Conservation (phyloP, 2,113 vertebrate genomes). For the Tautogolabrus adspersus region DNA sequence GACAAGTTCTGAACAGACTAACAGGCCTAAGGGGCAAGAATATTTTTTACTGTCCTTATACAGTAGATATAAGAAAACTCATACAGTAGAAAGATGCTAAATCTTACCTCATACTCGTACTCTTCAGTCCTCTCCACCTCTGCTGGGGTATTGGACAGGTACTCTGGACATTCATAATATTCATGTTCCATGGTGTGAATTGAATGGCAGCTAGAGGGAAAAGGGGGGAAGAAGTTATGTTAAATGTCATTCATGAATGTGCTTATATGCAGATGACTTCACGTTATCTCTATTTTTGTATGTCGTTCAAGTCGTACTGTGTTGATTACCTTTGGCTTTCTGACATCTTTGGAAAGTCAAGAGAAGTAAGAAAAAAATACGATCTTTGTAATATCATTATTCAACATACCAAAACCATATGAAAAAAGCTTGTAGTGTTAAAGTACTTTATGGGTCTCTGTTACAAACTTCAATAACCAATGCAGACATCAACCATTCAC, state of each 20-base stretch:
- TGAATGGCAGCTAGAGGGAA: conserved; percentile 90
- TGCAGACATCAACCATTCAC: conserved; percentile 8
- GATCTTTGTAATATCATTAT: neutral
- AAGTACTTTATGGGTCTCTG: neutral
- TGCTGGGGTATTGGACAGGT: conserved; percentile 88
- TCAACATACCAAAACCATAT: neutral
- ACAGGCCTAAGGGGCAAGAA: neutral
- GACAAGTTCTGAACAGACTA: neutral
- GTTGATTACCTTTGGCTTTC: neutral
- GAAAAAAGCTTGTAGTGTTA: neutral
- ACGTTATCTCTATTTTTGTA: neutral
- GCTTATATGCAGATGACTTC: neutral
- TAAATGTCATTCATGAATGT: neutral
- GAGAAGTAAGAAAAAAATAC: neutral
- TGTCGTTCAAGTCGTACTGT: neutral
- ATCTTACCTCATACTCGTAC: conserved; percentile 94
- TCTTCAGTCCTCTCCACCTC: conserved; percentile 91
- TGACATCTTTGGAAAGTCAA: neutral
- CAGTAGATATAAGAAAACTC: too few species aligned
- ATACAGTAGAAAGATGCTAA: neutral
- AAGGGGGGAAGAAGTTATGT: neutral
- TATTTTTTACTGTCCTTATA: neutral
- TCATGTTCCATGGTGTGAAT: conserved; percentile 94
- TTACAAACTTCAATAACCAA: conserved; percentile 20
- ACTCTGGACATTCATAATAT: conserved; percentile 94